Percentiles rank a stretch among this genome's conserved stretches.
phyloP scores from a whole-genome alignment of 1,140 invertebrate species.

The Campoletis sonorensis region DNA sequence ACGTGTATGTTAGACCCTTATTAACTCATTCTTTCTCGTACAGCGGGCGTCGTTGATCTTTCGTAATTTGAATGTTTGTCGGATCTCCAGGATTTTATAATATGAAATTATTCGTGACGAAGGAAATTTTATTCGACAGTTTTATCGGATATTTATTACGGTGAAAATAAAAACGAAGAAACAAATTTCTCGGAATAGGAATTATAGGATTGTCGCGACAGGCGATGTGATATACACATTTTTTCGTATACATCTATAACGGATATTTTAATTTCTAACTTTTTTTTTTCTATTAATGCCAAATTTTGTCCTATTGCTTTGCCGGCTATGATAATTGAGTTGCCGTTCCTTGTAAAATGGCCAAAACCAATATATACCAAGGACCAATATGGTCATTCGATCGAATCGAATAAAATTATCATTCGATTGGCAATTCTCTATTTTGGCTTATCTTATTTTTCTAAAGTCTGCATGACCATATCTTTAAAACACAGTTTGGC shows the following conservation, averaged over 20 bases:
- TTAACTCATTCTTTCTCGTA: slow-evolving; percentile 37
- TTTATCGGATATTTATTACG: slow-evolving; percentile 26
- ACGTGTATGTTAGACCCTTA: slow-evolving; percentile 40
- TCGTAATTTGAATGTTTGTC: slow-evolving; percentile 36
- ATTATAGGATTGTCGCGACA: background rate
- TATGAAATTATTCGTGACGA: slow-evolving; percentile 35
- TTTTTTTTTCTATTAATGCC: background rate
- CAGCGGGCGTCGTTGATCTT: slow-evolving; percentile 29
- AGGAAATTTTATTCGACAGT: slow-evolving; percentile 18
- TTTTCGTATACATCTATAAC: background rate
- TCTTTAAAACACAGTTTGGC: background rate
- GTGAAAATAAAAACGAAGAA: background rate
- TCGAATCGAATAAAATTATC: background rate
- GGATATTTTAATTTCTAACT: background rate
- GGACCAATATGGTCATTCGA: background rate
- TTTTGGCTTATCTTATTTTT: background rate
- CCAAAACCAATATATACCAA: background rate
- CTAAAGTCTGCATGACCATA: background rate
- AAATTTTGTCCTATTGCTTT: background rate
- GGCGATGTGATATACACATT: background rate
- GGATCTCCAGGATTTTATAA: slow-evolving; percentile 8
- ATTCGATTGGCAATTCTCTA: background rate
- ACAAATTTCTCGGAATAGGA: background rate
- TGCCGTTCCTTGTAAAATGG: background rate
- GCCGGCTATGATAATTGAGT: slow-evolving; percentile 2